Evolutionary conservation across 2,888 invertebrate species (phyloP).

Genomic region (Acleris laterana): DNA sequence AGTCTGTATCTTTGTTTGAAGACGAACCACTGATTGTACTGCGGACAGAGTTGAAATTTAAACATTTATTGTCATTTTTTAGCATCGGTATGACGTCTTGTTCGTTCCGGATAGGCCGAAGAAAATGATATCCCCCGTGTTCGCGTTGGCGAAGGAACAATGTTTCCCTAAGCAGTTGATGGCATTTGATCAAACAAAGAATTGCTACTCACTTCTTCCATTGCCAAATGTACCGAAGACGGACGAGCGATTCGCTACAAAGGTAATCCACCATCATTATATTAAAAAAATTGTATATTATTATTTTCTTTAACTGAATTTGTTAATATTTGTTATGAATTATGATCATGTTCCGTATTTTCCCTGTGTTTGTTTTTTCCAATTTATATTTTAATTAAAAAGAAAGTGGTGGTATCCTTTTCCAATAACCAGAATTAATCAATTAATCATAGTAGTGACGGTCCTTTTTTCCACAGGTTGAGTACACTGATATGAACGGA

Average conservation of each 20-base stretch:
- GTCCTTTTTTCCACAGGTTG: conserved; percentile 53
- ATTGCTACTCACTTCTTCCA: conserved; percentile 82
- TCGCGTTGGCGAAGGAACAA: conserved; percentile 59
- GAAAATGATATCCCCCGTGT: conserved; percentile 82
- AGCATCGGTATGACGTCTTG: conserved; percentile 93
- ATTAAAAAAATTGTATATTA: no score
- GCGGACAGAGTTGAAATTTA: not conserved
- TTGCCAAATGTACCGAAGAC: conserved; percentile 67
- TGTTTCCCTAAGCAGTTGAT: conserved; percentile 72
- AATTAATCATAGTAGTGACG: no score
- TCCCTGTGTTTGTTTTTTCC: no score
- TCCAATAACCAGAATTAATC: not conserved
- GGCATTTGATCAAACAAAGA: conserved; percentile 91
- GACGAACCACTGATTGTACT: no score
- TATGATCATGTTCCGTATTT: no score
- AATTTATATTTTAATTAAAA: no score
- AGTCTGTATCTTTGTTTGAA: no score
- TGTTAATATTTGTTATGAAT: no score
- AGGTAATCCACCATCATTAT: conserved; percentile 45
- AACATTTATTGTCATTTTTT: conserved; percentile 49
- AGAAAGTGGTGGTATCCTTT: no score
- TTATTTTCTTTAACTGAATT: no score
- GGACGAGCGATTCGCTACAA: conserved; percentile 48
- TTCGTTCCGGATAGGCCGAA: conserved; percentile 89
- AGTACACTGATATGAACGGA: conserved; percentile 60